A percentile compares a stretch with the other conserved stretches of the same genome.
phyloP scores from a whole-genome alignment of 1,140 invertebrate genomes.

The Drosophila kepulauana region DNA sequence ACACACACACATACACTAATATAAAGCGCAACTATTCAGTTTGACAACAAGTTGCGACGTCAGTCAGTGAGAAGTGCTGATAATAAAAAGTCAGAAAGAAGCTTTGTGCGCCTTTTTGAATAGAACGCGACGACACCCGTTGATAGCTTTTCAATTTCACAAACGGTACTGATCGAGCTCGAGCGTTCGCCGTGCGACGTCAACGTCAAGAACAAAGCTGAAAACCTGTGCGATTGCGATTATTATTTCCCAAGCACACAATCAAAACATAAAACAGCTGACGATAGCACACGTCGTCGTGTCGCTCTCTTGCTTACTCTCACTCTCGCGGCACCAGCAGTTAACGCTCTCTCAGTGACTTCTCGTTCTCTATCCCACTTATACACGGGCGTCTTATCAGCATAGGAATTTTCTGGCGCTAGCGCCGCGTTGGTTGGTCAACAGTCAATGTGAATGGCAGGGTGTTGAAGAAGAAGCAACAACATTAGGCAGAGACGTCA shows the following conservation, averaged over 20 bases:
- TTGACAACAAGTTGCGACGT: slow-evolving; percentile 24
- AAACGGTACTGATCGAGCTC: slow-evolving; percentile 72
- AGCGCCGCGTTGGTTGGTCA: slow-evolving; percentile 2
- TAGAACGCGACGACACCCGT: slow-evolving; percentile 21
- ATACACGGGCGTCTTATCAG: slow-evolving; percentile 60
- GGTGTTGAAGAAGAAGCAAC: slow-evolving; percentile 47
- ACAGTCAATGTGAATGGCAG: slow-evolving; percentile 27
- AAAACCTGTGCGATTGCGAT: slow-evolving; percentile 63
- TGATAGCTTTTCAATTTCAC: slow-evolving; percentile 70
- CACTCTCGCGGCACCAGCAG: slow-evolving; percentile 15
- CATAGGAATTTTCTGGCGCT: slow-evolving; percentile 60
- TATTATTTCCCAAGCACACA: slow-evolving; percentile 49
- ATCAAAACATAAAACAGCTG: slow-evolving; percentile 80
- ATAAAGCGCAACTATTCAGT: slow-evolving; percentile 22
- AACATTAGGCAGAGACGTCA: slow-evolving; percentile 37
- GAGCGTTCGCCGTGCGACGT: slow-evolving; percentile 5
- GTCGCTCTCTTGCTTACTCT: slow-evolving; percentile 15
- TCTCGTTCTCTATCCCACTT: slow-evolving; percentile 18
- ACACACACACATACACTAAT: not conserved
- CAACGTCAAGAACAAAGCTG: slow-evolving; percentile 49
- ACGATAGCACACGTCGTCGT: slow-evolving; percentile 30
- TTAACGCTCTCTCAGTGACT: not conserved
- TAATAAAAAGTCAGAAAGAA: slow-evolving; percentile 32
- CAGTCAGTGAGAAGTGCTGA: slow-evolving; percentile 30
- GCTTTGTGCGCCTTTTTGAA: not conserved